These are phyloP conservation scores for Myrmecophaga tridactyla DNA, from an alignment of 2,113 vertebrate genomes.

Conservation along the genomic window DNA sequence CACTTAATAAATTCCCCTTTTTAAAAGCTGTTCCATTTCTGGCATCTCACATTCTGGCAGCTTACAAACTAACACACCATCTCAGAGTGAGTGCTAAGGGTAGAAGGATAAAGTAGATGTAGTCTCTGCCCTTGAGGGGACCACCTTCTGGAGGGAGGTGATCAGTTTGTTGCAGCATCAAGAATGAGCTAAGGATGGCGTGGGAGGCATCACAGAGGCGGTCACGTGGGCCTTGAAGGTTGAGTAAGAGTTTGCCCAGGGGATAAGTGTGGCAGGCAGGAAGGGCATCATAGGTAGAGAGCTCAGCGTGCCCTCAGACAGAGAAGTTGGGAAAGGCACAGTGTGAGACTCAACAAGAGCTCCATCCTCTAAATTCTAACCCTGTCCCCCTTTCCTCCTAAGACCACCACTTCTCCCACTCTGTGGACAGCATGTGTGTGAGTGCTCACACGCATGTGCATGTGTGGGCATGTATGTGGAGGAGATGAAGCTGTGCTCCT, in stretches of 20 bases:
- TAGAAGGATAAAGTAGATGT: neutral
- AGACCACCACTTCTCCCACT: neutral
- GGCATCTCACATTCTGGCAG: no score
- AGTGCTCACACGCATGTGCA: neutral
- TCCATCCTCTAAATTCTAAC: neutral
- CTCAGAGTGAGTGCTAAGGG: neutral
- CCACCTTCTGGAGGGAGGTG: neutral
- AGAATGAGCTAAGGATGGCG: neutral
- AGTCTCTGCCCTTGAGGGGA: neutral
- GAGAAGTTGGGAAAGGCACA: neutral
- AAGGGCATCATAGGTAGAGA: neutral
- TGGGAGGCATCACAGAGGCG: neutral
- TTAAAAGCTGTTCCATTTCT: no score
- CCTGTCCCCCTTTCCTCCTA: neutral
- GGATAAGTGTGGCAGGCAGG: neutral
- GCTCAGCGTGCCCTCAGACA: neutral
- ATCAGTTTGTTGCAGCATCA: neutral
- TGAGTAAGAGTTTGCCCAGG: neutral
- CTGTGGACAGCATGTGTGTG: neutral
- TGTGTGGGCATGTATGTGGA: neutral
- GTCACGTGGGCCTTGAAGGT: neutral
- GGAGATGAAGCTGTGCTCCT: neutral
- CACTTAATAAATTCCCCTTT: no score
- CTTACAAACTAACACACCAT: no score
- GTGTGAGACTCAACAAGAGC: rapidly evolving